Conservation (phyloP, 2,888 invertebrate genomes). For the Crocallis elinguaria region DNA sequence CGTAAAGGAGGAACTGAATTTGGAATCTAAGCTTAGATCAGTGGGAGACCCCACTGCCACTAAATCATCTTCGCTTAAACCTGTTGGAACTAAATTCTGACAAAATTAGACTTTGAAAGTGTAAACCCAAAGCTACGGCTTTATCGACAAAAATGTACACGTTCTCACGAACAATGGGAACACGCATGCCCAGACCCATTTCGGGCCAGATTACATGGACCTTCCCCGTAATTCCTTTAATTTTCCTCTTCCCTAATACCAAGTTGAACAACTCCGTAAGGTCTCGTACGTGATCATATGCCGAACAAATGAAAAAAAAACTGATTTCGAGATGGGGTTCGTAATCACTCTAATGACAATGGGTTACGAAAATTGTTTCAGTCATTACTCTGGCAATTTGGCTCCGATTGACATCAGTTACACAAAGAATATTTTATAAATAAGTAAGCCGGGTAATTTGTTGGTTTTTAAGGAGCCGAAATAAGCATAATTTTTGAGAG, state of each 20-base stretch:
- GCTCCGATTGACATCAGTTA: constrained; percentile 7
- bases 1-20: no score
- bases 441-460: background rate
- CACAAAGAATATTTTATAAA: background rate
- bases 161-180: background rate
- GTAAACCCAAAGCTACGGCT: no score
- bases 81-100: no score
- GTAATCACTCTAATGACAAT: constrained; percentile 21
- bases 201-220: constrained; percentile 17
- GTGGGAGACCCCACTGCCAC: no score
- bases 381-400: constrained; percentile 17
- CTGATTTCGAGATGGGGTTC: constrained; percentile 11
- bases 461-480: background rate
- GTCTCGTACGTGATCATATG: constrained; percentile 21
- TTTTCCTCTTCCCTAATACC: constrained; percentile 42
- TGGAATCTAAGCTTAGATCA: no score
- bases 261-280: constrained; percentile 6
- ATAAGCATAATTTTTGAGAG: no score
- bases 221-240: constrained; percentile 61
- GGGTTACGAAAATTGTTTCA: constrained; percentile 17
- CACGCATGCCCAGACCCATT: background rate
- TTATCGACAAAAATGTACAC: background rate
- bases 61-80: no score
- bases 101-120: no score
- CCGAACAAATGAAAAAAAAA: constrained; percentile 9